Base-by-base conservation (phyloP, 2,888 invertebrate genomes). In the Zaprionus lineosus region DNA sequence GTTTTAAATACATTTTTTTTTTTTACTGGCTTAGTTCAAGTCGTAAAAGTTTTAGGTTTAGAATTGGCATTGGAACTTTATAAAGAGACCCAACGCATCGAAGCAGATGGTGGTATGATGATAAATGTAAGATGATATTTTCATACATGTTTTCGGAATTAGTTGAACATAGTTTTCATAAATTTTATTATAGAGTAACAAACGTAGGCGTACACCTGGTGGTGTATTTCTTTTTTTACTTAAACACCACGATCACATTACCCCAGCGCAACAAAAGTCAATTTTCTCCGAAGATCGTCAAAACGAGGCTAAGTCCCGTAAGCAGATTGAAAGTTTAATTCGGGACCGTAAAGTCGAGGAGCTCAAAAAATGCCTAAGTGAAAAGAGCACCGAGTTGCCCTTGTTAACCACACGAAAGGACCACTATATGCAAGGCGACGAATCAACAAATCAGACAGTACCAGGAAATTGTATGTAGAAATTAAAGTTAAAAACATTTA, bases 31-130 rank as follows among this genome's bases (percentile, higher is more conserved):
- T n/a, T n/a, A 95, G 95, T 91, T 67, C 93, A 93, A 75, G 93
- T 95, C 70, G 93, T 96, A 12, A 91, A 93, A 79, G 91, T 93
- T 16, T 88, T 95, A 70, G 97, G 97, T 21, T 93, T 93, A 69
- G 92, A 93, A 66, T 93, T 94, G 85, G 93, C 95, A 3, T 92
- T 96, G 60, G 92, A 94, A 74, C 90, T 96, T 44, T 95, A 94
- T 83, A 92, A 94, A 81, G 93, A 95, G 90, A 96, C 96, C n/a
- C 94, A 94, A 87, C 92, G 93, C 77, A 92, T 96, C 48, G 97
- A 97, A 90, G 93, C 93, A 61, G 93, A 93, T 73, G 97, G 97
- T 14, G 97, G 97, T n/a, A 94, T 97, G 94, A 91, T 95, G 88
- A 94, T 95, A 40, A 93, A 94, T 93, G 95, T 94, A 89, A 66